Percentiles rank a stretch among this genome's conserved stretches.
These are phyloP conservation scores for Caenorhabditis sp. DNA, from an alignment of 2,888 invertebrate genomes.

Conservation along the genomic window DNA sequence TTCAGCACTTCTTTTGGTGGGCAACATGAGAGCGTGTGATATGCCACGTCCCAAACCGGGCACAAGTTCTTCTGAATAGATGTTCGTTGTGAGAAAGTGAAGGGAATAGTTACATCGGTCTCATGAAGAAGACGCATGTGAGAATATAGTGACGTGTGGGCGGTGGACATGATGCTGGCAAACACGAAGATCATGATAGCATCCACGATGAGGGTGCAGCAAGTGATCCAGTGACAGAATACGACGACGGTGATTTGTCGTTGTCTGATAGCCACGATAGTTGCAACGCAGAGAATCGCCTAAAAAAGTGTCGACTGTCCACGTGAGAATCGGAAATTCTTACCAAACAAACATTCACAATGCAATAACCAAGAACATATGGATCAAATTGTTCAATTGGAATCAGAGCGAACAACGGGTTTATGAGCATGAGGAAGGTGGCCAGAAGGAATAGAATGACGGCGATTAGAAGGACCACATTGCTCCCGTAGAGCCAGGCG, in stretches of 20 bases:
- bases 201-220: conserved; percentile 40
- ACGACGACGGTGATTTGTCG: conserved; percentile 23
- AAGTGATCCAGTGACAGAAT: conserved; percentile 36
- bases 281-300: conserved; percentile 20
- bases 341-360: conserved; percentile 42
- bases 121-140: conserved; percentile 27
- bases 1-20: conserved; percentile 37
- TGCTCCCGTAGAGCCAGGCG: conserved; percentile 40
- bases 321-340: background rate
- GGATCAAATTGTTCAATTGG: conserved; percentile 38
- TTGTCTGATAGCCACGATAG: conserved; percentile 18
- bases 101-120: conserved; percentile 9
- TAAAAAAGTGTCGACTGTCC: background rate
- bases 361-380: conserved; percentile 26
- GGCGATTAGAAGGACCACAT: conserved; percentile 15
- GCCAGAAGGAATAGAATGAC: conserved; percentile 20
- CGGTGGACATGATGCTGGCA: conserved; percentile 32
- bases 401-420: conserved; percentile 46
- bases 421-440: conserved; percentile 8
- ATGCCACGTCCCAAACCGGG: conserved; percentile 37
- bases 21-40: conserved; percentile 30
- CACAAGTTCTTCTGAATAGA: conserved; percentile 37
- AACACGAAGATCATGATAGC: conserved; percentile 52
- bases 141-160: conserved; percentile 22
- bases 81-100: background rate